Percentiles rank a stretch among this genome's conserved stretches.
phyloP scores from a whole-genome alignment of 2,113 vertebrate genomes.

The Pseudois nayaur region DNA sequence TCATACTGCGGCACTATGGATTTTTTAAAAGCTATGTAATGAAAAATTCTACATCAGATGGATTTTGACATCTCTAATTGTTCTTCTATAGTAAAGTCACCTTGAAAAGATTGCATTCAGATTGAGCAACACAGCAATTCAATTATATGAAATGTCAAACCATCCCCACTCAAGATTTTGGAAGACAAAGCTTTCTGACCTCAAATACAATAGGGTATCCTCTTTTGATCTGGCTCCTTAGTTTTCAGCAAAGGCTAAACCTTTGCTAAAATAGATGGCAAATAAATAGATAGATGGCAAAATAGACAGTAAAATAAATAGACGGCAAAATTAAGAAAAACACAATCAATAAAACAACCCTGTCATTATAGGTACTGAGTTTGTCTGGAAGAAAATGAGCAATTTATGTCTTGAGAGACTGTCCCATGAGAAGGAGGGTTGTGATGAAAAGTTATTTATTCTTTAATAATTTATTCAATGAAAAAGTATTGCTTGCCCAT shows the following conservation, averaged over 20 bases:
- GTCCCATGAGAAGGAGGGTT: not conserved
- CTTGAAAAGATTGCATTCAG: not conserved
- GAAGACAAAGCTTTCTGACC: not conserved
- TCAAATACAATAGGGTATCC: not conserved
- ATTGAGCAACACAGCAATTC: not conserved
- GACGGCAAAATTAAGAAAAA: not conserved
- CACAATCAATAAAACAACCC: not conserved
- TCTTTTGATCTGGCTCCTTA: not conserved
- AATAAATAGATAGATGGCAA: not conserved
- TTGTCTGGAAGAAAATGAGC: not conserved
- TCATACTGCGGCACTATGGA: not conserved
- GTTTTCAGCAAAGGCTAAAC: not conserved
- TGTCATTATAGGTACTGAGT: not conserved
- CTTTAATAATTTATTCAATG: not conserved
- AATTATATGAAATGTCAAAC: not conserved
- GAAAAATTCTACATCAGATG: not conserved
- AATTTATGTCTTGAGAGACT: not conserved
- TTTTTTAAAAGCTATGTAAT: not conserved
- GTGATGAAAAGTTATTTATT: not conserved
- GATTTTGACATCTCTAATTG: constrained; percentile 28
- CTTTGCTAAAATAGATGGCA: not conserved
- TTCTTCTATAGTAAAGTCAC: not conserved
- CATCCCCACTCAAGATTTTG: not conserved
- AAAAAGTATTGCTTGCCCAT: not conserved
- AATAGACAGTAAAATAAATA: not conserved